Conservation (phyloP, 2,113 vertebrate genomes). For the Xiphophorus couchianus region DNA sequence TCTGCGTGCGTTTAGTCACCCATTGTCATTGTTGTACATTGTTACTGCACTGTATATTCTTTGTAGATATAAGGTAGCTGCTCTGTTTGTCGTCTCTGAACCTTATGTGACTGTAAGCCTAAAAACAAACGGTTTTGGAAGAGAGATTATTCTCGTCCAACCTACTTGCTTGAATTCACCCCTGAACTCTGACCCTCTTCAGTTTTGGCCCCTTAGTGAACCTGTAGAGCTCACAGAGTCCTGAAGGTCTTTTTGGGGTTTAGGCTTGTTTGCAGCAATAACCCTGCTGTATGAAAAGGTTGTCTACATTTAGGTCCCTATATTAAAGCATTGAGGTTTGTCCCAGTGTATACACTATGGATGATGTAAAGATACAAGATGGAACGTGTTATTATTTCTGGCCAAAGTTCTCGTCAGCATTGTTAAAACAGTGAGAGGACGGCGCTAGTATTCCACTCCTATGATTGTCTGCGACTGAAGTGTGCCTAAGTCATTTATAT, state of each 20-base stretch:
- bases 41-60: constrained; percentile 68
- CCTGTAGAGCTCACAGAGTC: not conserved
- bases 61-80: constrained; percentile 77
- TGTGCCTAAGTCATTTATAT: constrained; percentile 90
- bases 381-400: constrained; percentile 16
- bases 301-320: constrained; percentile 42
- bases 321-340: constrained; percentile 31
- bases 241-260: constrained; percentile 8
- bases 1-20: constrained; percentile 55
- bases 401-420: constrained; percentile 25
- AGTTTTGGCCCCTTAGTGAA: constrained; percentile 17
- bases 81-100: constrained; percentile 60
- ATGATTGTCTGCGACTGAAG: constrained; percentile 61
- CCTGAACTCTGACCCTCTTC: not conserved
- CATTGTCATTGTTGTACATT: constrained; percentile 53
- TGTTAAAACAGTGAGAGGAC: constrained; percentile 29
- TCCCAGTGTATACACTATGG: constrained; percentile 37
- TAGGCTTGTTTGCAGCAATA: constrained; percentile 5
- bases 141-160: constrained; percentile 15
- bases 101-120: constrained; percentile 49
- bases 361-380: constrained; percentile 26
- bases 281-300: constrained; percentile 49
- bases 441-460: constrained; percentile 43
- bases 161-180: constrained; percentile 11
- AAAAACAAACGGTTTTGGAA: constrained; percentile 17